A percentile compares a stretch with the other conserved stretches of the same genome.
These are phyloP conservation scores for Takifugu rubripes DNA, from an alignment of 2,797 vertebrate genomes.

Conservation along the genomic window DNA sequence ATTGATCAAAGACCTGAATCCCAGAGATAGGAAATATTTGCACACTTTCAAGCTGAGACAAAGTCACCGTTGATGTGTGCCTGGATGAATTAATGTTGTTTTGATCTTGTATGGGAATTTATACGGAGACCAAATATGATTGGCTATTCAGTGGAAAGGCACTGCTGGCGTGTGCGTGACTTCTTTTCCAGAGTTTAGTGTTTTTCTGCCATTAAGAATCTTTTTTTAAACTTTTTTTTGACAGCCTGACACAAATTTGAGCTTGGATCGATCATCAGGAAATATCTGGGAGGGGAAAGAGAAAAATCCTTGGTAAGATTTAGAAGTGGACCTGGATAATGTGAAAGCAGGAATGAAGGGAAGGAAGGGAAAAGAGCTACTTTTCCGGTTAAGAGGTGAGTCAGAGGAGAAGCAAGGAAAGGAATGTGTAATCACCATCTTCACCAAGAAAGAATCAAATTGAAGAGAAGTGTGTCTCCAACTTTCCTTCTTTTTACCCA, in stretches of 20 bases:
- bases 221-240: no score
- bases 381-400: constrained; percentile 51
- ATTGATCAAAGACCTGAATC: constrained; percentile 64
- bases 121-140: constrained; percentile 3
- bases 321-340: constrained; percentile 7
- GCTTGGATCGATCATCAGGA: no score
- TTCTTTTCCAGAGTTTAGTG: no score
- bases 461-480: constrained; percentile 17
- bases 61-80: constrained; percentile 41
- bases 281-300: neutral
- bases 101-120: constrained; percentile 44
- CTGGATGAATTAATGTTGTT: constrained; percentile 27
- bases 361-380: constrained; percentile 31
- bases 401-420: constrained; percentile 27
- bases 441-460: constrained; percentile 18
- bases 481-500: constrained; percentile 37
- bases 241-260: constrained; percentile 3
- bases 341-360: constrained; percentile 7
- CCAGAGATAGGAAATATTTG: constrained; percentile 64
- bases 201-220: no score
- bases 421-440: constrained; percentile 49
- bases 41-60: constrained; percentile 45
- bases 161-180: neutral
- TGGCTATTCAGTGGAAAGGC: neutral
- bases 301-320: constrained; percentile 17